Base-by-base conservation (phyloP, 2,888 invertebrate genomes). In the Hermodice carunculata region DNA sequence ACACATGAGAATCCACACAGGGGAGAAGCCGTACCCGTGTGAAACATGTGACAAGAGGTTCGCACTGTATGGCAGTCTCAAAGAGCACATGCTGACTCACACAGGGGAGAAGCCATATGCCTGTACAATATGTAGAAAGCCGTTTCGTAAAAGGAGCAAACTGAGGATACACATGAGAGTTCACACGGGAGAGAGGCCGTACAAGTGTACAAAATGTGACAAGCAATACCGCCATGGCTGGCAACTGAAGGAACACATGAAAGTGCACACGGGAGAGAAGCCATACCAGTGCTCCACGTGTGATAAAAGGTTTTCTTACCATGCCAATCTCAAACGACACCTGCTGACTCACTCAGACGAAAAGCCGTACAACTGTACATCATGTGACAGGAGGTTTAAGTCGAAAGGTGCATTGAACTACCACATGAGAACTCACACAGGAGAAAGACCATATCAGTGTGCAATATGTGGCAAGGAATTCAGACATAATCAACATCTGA, bases 61-160 rank as follows among this genome's bases (percentile, higher is more conserved):
- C 24, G 37, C 52, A 11, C 32, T 37, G 52, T 37, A 37, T n/a
- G 52, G 52, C 2, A 52, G 37, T 22, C 52, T 52, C 8, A 52
- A 52, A 24, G 37, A 44, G 17, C 63, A 63, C 40, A 22, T 57
- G 24, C 17, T 40, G 3, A 43, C 46, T n/a, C 63, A 63, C 57
- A 57, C 52, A 1, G 52, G 52, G 1, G 52, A 52, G 22, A 52
- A 52, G 19, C 52, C 61, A 5, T 53, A 40, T 19, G 46, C 51
- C 2, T 63, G 63, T 26, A 57, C 40, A 3, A 32, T 56, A 11
- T 63, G 63, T 29, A 49, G 57, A 14, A 63, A 63, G 37, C 31
- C 53, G 6, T 63, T 57, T 31, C 42, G 44, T 46, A 46, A 43
- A 4, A 31, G 53, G 22, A 46, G 44, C 3, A 53, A 56, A 22